Evolutionary conservation across 92 coral and sea anemone species (phyloP), one percentile per base, ranked within the genome.

Genomic region (Desmophyllum pertusum): DNA sequence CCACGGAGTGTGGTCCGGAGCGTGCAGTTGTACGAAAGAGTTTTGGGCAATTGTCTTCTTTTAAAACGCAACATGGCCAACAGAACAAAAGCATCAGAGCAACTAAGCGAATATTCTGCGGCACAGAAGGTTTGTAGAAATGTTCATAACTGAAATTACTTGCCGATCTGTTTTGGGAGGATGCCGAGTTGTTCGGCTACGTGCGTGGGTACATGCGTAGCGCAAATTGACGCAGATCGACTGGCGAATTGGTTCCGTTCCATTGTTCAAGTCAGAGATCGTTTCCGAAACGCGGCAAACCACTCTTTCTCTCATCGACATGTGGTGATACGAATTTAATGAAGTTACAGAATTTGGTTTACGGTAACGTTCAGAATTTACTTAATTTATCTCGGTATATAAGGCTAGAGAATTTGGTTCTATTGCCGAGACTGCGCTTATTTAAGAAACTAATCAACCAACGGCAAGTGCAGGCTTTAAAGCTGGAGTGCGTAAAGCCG

Each of bases 51-150:
- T 73, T 23, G 25, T 8, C 31, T 5, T 11, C 23, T 23, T 75
- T 35, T 0, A 5, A 61, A 46, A 37, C 52, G 37, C 6, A 85
- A 67, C 68, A 93, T 93, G 94, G 90, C 97, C 6, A 81, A 81
- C 78, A 81, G 94, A 72, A 86, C 88, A 31, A 90, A 92, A 86
- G 98, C 95, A 78, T 81, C 74, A 41, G 99, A 96, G 40, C 99
- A 96, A 73, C 86, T 96, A 37, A 71, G 79, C 43, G 86, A 90
- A 31, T 96, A 50, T 82, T 93, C 98, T 11, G 77, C 61, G 21
- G 78, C 73, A 30, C 89, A 94, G 74, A 63, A 81, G 93, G 99
- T 96, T 78, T 78, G 82, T 70, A 31, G 57, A 30, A 64, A 11
- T 8, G 11, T 30, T 79, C 5, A 7, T 4, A 4, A 4, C 10